Percentiles rank a stretch among this genome's conserved stretches.
These are phyloP conservation scores for Seriola dumerili DNA, from an alignment of 2,113 vertebrate species.

Conservation along the genomic window DNA sequence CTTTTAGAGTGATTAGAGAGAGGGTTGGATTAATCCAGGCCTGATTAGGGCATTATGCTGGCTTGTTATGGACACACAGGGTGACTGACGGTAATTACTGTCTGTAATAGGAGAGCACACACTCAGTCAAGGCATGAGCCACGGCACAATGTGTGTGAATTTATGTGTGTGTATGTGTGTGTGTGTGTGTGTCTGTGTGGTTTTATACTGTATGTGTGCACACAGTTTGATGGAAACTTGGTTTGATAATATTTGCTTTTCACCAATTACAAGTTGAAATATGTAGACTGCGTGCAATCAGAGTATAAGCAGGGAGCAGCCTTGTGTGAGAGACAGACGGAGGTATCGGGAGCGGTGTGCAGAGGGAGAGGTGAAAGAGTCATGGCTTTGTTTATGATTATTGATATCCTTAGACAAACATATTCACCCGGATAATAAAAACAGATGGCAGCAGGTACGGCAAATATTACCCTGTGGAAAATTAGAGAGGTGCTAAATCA, in stretches of 20 bases:
- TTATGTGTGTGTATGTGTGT: conserved; percentile 83
- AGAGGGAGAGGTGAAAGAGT: conserved; percentile 81
- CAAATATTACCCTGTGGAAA: conserved; percentile 91
- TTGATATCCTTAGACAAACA: conserved; percentile 98
- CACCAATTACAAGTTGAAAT: conserved; percentile 60
- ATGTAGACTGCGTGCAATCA: conserved; percentile 37
- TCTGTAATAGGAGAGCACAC: conserved; percentile 98
- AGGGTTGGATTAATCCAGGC: conserved; percentile 99
- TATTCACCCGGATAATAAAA: conserved; percentile 96
- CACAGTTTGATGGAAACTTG: conserved; percentile 62
- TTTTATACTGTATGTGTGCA: conserved; percentile 85
- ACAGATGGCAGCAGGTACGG: conserved; percentile 92
- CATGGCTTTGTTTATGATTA: conserved; percentile 94
- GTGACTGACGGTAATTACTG: conserved; percentile 99
- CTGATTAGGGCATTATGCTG: conserved; percentile 99
- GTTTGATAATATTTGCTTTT: conserved; percentile 71
- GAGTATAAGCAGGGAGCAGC: conserved; percentile 24
- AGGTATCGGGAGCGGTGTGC: conserved; percentile 57
- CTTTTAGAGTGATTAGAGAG: conserved; percentile 99
- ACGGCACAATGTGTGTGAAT: conserved; percentile 52
- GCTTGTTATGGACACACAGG: conserved; percentile 99
- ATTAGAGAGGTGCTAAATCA: conserved; percentile 90
- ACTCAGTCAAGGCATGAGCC: conserved; percentile 83
- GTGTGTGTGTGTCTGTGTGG: conserved; percentile 26
- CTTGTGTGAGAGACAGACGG: conserved; percentile 42